These are phyloP conservation scores for Ictidomys tridecemlineatus DNA, from an alignment of 2,113 vertebrate species.

Conservation along the genomic window DNA sequence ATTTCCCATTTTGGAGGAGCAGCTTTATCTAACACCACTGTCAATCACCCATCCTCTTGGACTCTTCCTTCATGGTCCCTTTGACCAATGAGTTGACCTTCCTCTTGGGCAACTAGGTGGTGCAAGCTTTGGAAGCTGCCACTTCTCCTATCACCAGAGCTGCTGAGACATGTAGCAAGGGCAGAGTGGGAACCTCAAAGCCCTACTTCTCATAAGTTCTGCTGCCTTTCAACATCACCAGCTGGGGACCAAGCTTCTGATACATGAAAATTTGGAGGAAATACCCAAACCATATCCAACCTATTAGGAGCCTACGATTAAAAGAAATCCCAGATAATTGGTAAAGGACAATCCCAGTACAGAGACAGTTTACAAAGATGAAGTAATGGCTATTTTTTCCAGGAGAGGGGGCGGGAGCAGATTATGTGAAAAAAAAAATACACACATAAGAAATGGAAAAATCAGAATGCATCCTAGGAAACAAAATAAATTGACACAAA, in stretches of 20 bases:
- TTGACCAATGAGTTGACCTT: not conserved
- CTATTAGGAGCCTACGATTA: not conserved
- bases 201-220: not conserved
- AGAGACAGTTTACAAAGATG: not conserved
- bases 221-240: not conserved
- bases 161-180: not conserved
- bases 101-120: not conserved
- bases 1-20: not conserved
- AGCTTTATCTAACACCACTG: not conserved
- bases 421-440: not conserved
- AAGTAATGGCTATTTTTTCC: not conserved
- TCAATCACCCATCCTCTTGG: too few species aligned
- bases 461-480: too few species aligned
- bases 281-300: not conserved
- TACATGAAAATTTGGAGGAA: not conserved
- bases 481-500: not conserved
- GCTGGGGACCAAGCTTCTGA: not conserved
- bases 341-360: not conserved
- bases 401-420: rapidly evolving
- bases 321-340: not conserved
- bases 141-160: not conserved
- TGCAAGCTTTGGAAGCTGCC: not conserved
- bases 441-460: not conserved
- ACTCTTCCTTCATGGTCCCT: not conserved
- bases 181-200: not conserved